Evolutionary conservation across 2,888 invertebrate species (phyloP), one percentile per base, ranked within the genome.

Genomic region (Aethes cnicana): DNA sequence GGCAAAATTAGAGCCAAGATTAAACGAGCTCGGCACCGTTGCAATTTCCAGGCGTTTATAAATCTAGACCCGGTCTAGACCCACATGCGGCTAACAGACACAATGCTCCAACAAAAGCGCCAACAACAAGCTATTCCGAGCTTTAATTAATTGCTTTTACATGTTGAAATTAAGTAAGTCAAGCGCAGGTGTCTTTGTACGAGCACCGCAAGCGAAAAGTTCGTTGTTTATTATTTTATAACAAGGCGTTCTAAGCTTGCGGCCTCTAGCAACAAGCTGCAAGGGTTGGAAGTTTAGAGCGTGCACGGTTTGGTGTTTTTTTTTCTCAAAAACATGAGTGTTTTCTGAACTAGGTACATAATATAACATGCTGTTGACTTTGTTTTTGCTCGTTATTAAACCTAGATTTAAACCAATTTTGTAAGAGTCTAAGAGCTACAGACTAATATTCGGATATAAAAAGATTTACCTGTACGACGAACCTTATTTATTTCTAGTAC

Each of bases 111-210:
- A 33, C 46, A 33, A 39, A 36, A 39, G 52, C 52, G 52, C 46
- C 46, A 46, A 52, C 52, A 46, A 39, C 44, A 32, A 52, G 52
- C 46, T 52, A 46, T 52, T 52, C 21, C 44, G 25, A 32, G 39
- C 25, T 25, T 37, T 46, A 52, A 52, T 52, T 52, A 46, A 52
- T 52, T 46, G 44, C 52, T 46, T 46, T 39, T 32, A 52, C 44
- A 52, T 52, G 46, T 46, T 33, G 33, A 14, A 35, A 42, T 44
- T 46, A 46, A 52, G 52, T 46, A 46, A 52, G 52, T 46, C 52
- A 52, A 52, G 46, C 39, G 46, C 52, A 52, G 52, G 46, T 52
- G 50, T 52, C 50, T 44, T 50, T 50, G 44, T 52, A 39, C 39
- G 26, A 20, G 18, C 18, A 52, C 52, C 50, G 17, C 50, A 25